Evolutionary conservation across 2,888 invertebrate species (phyloP).

Genomic region (Machimus rusticus): DNA sequence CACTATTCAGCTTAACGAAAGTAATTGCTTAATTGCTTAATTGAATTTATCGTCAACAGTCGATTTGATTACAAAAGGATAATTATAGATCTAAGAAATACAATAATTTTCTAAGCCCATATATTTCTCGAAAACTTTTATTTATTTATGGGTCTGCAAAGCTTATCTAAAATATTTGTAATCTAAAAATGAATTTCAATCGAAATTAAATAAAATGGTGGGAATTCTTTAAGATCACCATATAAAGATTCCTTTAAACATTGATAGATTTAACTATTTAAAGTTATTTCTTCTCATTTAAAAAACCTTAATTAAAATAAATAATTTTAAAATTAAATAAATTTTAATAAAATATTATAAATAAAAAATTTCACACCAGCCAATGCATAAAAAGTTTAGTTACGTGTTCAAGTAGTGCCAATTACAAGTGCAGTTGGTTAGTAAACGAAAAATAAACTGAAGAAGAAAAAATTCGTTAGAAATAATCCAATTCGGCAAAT

Average conservation of each 20-base stretch:
- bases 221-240: neutral
- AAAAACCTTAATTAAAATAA: neutral
- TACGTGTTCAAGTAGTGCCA: slow-evolving; percentile 2
- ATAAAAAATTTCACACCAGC: neutral
- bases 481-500: neutral
- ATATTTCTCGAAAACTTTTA: too few relatives aligned
- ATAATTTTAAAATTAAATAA: neutral
- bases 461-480: neutral
- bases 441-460: neutral
- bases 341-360: neutral
- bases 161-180: too few relatives aligned
- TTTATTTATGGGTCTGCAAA: too few relatives aligned
- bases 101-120: too few relatives aligned
- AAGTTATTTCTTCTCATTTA: neutral
- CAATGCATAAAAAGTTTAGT: neutral
- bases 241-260: neutral
- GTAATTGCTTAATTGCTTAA: neutral
- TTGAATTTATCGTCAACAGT: neutral
- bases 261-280: neutral
- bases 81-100: too few relatives aligned
- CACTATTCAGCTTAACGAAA: too few relatives aligned
- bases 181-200: too few relatives aligned
- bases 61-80: neutral
- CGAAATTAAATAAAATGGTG: too few relatives aligned
- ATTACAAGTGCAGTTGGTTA: neutral